Conservation (phyloP, 1,140 invertebrate genomes). For the Hylaeus volcanicus region DNA sequence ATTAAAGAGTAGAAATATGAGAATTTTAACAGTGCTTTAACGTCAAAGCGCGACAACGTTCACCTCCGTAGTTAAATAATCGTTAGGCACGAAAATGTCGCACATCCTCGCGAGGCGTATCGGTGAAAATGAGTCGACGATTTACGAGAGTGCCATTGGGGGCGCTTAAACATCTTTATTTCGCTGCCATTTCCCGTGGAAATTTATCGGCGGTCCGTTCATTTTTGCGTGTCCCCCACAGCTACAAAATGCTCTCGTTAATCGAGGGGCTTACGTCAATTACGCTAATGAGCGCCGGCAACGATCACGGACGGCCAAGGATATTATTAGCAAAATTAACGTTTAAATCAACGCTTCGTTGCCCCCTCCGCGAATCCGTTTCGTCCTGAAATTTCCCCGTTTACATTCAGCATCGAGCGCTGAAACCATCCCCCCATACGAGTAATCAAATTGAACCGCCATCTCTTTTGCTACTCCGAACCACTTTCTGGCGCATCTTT, state of each 20-base stretch:
- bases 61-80: conserved; percentile 63
- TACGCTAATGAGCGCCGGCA: conserved; percentile 56
- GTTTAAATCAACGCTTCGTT: conserved; percentile 3
- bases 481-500: background rate
- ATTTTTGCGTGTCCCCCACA: conserved; percentile 28
- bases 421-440: background rate
- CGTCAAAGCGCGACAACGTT: too few relatives aligned
- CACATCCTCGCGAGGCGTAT: background rate
- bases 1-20: too few relatives aligned
- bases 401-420: background rate
- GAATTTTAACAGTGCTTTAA: too few relatives aligned
- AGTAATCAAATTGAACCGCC: background rate
- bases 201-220: conserved; percentile 45
- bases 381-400: background rate
- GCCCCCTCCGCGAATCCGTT: conserved; percentile 32
- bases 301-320: conserved; percentile 32
- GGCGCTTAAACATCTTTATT: conserved; percentile 58
- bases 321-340: conserved; percentile 45
- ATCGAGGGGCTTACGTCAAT: conserved; percentile 62
- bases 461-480: background rate
- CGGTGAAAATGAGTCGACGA: conserved; percentile 40
- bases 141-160: conserved; percentile 34
- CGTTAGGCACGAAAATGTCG: conserved; percentile 50
- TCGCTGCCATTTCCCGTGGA: conserved; percentile 23
- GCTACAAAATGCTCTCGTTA: conserved; percentile 55